A percentile compares a stretch with the other conserved stretches of the same genome.
phyloP scores from a whole-genome alignment of 1,140 invertebrate genomes.

The Gonatopus flavifemur region DNA sequence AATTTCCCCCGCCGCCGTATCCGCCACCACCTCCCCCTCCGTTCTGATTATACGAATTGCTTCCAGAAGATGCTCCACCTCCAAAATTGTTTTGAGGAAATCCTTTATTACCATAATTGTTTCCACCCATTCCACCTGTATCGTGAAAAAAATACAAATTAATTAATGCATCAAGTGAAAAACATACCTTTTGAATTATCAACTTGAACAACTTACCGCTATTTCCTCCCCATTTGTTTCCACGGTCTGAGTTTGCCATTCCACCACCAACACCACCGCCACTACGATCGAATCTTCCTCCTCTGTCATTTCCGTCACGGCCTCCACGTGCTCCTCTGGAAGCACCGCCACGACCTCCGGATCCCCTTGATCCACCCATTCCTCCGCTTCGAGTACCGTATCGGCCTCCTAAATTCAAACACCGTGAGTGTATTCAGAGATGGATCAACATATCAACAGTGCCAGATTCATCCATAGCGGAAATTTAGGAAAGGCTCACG shows the following conservation, averaged over 20 bases:
- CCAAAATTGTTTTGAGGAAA: slow-evolving; percentile 41
- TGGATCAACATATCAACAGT: too few species aligned
- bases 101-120: slow-evolving; percentile 33
- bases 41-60: slow-evolving; percentile 45
- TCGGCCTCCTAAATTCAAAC: slow-evolving; percentile 23
- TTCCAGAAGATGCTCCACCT: slow-evolving; percentile 24
- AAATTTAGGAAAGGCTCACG: too few species aligned
- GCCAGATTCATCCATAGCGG: too few species aligned
- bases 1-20: slow-evolving; percentile 32
- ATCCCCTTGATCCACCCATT: slow-evolving; percentile 36
- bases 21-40: slow-evolving; percentile 34
- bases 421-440: too few species aligned
- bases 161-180: neutral
- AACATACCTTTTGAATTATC: slow-evolving; percentile 3
- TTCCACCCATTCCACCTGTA: slow-evolving; percentile 34
- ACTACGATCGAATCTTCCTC: slow-evolving; percentile 43
- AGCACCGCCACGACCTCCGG: slow-evolving; percentile 30
- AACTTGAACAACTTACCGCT: slow-evolving; percentile 24
- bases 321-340: slow-evolving; percentile 33
- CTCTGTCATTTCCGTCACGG: slow-evolving; percentile 38
- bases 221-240: slow-evolving; percentile 44
- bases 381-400: slow-evolving; percentile 37
- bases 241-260: slow-evolving; percentile 24
- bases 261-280: slow-evolving; percentile 22
- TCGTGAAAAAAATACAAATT: neutral